Conservation (phyloP, 2,888 invertebrate species). For the Apamea monoglypha region DNA sequence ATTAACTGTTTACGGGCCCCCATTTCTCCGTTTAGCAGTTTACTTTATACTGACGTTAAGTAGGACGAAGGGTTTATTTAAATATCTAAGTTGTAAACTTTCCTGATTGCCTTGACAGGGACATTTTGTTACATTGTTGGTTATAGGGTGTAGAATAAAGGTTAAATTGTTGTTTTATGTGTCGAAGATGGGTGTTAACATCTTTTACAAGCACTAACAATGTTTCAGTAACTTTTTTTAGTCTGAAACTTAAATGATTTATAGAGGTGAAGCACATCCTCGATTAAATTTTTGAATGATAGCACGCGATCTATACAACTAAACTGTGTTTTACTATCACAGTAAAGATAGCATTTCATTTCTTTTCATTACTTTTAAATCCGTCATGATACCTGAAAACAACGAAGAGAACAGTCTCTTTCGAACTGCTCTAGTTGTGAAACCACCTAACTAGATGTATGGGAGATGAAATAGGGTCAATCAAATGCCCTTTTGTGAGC, state of each 20-base stretch:
- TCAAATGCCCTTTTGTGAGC: not conserved
- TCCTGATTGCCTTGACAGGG: conserved; percentile 6
- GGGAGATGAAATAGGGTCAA: not conserved
- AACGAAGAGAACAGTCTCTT: not conserved
- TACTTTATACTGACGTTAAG: conserved; percentile 32
- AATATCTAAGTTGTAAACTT: conserved; percentile 26
- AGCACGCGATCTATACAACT: not conserved
- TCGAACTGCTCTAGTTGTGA: not conserved
- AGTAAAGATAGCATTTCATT: not conserved
- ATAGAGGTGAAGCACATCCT: not conserved
- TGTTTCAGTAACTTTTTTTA: not conserved
- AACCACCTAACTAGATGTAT: not conserved
- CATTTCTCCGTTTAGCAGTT: conserved; percentile 47
- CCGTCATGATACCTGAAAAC: too few species aligned
- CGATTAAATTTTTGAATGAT: not conserved
- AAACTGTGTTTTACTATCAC: not conserved
- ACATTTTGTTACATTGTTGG: conserved; percentile 20
- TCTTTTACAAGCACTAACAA: not conserved
- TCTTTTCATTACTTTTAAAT: not conserved
- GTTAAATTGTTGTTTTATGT: not conserved
- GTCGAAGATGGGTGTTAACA: not conserved
- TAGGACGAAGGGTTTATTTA: conserved; percentile 21
- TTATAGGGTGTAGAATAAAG: not conserved
- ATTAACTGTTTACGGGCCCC: conserved; percentile 50
- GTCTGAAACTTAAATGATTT: not conserved